Percentiles rank a stretch among this genome's conserved stretches.
Evolutionary conservation across 2,888 invertebrate species (phyloP).

Genomic region (Troides helena): DNA sequence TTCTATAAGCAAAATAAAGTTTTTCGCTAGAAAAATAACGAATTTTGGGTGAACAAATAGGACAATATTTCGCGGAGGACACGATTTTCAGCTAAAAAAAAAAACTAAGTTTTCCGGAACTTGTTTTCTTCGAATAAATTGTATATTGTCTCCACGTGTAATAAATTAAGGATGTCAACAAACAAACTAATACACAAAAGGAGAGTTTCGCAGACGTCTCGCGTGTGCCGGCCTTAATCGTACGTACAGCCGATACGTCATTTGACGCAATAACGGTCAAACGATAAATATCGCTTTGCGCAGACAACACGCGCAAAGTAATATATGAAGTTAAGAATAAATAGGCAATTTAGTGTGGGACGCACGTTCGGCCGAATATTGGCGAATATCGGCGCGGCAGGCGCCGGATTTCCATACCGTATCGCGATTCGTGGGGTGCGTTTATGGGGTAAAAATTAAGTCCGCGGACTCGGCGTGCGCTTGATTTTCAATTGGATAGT

Average conservation of each 20-base stretch:
- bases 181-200: slow-evolving; percentile 29
- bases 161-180: slow-evolving; percentile 13
- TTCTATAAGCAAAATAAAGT: neutral
- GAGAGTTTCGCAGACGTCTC: slow-evolving; percentile 44
- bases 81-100: neutral
- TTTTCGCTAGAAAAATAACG: neutral
- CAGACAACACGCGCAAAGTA: slow-evolving; percentile 80
- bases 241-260: slow-evolving; percentile 76
- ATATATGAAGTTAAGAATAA: slow-evolving; percentile 82
- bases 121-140: slow-evolving; percentile 13
- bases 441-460: slow-evolving; percentile 81
- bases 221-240: slow-evolving; percentile 60
- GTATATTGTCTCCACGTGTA: slow-evolving; percentile 16
- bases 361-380: slow-evolving; percentile 77
- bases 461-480: slow-evolving; percentile 59
- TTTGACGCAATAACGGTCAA: slow-evolving; percentile 79
- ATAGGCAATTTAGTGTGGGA: slow-evolving; percentile 78
- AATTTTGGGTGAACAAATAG: neutral
- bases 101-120: neutral
- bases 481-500: slow-evolving; percentile 68
- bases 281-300: slow-evolving; percentile 79
- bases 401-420: slow-evolving; percentile 76
- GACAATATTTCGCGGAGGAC: neutral
- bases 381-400: slow-evolving; percentile 77
- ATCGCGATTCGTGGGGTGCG: slow-evolving; percentile 75